Evolutionary conservation across 2,797 vertebrate species (phyloP).

Genomic region (Malacoctenus gilli): DNA sequence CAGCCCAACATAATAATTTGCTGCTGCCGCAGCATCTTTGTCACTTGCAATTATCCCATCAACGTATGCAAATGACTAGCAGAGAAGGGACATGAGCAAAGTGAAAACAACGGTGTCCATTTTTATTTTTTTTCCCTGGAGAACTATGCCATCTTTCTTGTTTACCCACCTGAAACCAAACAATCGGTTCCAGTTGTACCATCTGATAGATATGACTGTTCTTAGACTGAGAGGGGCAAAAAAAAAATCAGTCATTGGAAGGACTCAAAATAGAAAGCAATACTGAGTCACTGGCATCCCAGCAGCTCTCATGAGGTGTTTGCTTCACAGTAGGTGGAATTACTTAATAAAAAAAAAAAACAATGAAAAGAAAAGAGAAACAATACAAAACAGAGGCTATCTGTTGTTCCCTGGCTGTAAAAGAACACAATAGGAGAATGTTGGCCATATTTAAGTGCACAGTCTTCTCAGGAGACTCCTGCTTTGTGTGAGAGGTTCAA

Average conservation of each 20-base stretch:
- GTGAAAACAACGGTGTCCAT: too few relatives aligned
- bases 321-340: slow-evolving; percentile 67
- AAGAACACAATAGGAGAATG: slow-evolving; percentile 25
- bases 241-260: slow-evolving; percentile 50
- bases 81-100: too few relatives aligned
- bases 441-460: not conserved
- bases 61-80: slow-evolving; percentile 9
- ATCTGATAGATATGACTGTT: slow-evolving; percentile 32
- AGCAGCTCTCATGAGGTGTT: slow-evolving; percentile 64
- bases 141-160: too few relatives aligned
- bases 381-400: slow-evolving; percentile 27
- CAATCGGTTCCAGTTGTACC: slow-evolving; percentile 19
- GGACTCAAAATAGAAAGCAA: slow-evolving; percentile 72
- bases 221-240: slow-evolving; percentile 38
- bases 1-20: slow-evolving; percentile 6
- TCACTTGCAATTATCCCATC: slow-evolving; percentile 9
- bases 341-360: slow-evolving; percentile 35
- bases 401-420: slow-evolving; percentile 44
- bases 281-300: slow-evolving; percentile 70
- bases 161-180: slow-evolving; percentile 5
- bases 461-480: not conserved
- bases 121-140: too few relatives aligned
- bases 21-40: slow-evolving; percentile 13
- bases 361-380: slow-evolving; percentile 17
- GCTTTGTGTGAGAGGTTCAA: not conserved